Base-by-base conservation (phyloP, 92 coral and sea anemone genomes). In the Virgularia gustaviana region DNA sequence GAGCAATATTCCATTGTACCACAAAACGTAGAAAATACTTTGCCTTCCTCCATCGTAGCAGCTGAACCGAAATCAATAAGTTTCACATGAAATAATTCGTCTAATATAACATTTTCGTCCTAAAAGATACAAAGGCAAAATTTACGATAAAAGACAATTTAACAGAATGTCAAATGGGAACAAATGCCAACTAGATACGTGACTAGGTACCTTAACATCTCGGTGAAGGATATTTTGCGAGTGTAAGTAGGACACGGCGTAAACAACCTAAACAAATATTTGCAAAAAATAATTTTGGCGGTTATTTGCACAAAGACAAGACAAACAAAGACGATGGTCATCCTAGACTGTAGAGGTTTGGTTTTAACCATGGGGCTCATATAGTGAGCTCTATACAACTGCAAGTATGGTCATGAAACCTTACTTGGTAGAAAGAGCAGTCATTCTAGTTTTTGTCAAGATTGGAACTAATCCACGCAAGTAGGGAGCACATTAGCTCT, bases 1-100 rank as follows among this genome's bases (percentile, higher is more conserved):
- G 96, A 88, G 72, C 97, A 91, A 79, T 88, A 91, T 63, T 91
- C 97, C 97, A 91, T 91, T 35, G 97, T 91, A 2, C 97, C 97
- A 70, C 97, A 91, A 51, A 91, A 91, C 8, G 97, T 91, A 12
- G 85, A 83, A 70, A 91, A 91, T 30, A 83, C 42, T 63, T 76
- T 91, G 44, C 91, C 96, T 63, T 89, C 91, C 62, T 90, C 88
- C 96, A 91, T 88, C 83, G 78, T 83, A 0, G 97, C 97, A 4
- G 97, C 97, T 35, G 97, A 91, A 36, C 97, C 97, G 71, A 91
- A 91, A 79, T 91, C 97, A 9, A 91, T 91, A 68, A 91, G 73
- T 76, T 91, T 91, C 81, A 88, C 72, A 36, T 85, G 83, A 76
- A 91, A 91, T 45, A 78, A 75, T 65, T 91, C 97, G 59, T 91